phyloP scores from a whole-genome alignment of 30 jellyfish, hydroid and myxozoan species.

The Hydractinia echinata region DNA sequence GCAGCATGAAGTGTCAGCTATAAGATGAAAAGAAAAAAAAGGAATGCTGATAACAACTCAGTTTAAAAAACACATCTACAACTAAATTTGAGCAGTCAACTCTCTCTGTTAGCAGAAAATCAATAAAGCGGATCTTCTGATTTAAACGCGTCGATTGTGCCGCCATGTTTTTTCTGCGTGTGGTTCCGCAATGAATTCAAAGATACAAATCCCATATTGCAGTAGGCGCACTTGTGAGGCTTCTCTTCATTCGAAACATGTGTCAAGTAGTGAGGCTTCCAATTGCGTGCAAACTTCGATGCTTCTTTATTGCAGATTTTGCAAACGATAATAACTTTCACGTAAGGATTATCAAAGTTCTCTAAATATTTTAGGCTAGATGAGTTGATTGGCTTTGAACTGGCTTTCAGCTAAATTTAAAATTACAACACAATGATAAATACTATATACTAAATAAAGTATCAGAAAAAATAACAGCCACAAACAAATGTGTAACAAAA shows the following conservation, averaged over 20 bases:
- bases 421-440: too few species aligned
- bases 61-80: not conserved
- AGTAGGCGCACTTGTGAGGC: conserved; percentile 1
- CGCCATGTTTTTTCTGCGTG: conserved; percentile 20
- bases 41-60: not conserved
- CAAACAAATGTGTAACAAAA: too few species aligned
- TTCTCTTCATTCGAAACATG: conserved; percentile 9
- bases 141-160: not conserved
- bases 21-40: conserved; percentile 2
- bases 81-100: conserved; percentile 9
- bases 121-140: not conserved
- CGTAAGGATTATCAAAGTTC: conserved; percentile 21
- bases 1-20: not conserved
- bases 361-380: not conserved
- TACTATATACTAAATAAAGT: too few species aligned
- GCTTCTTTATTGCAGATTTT: conserved; percentile 25
- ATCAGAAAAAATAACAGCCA: too few species aligned
- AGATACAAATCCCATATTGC: not conserved
- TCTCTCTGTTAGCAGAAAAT: not conserved
- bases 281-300: not conserved
- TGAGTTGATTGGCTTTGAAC: not conserved
- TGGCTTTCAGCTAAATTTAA: not conserved
- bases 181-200: not conserved
- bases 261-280: conserved; percentile 26
- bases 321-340: conserved; percentile 14